Evolutionary conservation across 2,888 invertebrate genomes (phyloP), one percentile per base, ranked within the genome.

Genomic region (Pheosia gnoma): DNA sequence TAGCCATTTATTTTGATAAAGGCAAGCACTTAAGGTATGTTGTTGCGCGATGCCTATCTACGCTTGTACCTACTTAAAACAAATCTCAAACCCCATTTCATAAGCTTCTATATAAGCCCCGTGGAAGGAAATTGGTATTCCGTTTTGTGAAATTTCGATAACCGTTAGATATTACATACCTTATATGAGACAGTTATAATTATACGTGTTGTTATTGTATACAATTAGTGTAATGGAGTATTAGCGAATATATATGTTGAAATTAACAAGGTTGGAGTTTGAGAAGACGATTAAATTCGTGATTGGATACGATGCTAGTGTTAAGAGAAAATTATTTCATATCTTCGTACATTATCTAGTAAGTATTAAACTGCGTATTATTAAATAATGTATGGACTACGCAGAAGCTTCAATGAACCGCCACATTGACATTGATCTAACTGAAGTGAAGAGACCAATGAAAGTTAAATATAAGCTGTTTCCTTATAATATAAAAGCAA

Each of bases 391-490:
- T 66, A 58, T 62, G 60, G 70, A 72, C 70, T 73, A 73, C 69
- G 61, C 67, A 67, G 53, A 62, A 68, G 70, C 58, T 67, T 61
- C 64, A 74, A 67, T 25, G 4, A 51, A 25, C 25, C 61, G 66
- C 62, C 73, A 65, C 77, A 81, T 75, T 83, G 82, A 84, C 81
- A 2, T 25, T 25, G 25, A 25, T 25, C 25, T 25, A 25, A 25
- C 79, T 65, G 71, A 69, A 58, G 71, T 71, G 73, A 81, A 78
- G 73, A 78, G 81, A 73, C 81, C 81, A 85, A 86, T 88, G 85
- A 83, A 85, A 84, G 72, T 83, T 85, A 25, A 25, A 2, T 25
- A 87, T 83, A 83, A 83, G 79, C 82, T 80, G 84, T 88, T 85
- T 85, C 80, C 75, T 80, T 70, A 68, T 76, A 63, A 64, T 79